Evolutionary conservation across 2,113 vertebrate genomes (phyloP), one percentile per base, ranked within the genome.

Genomic region (Carlito syrichta): DNA sequence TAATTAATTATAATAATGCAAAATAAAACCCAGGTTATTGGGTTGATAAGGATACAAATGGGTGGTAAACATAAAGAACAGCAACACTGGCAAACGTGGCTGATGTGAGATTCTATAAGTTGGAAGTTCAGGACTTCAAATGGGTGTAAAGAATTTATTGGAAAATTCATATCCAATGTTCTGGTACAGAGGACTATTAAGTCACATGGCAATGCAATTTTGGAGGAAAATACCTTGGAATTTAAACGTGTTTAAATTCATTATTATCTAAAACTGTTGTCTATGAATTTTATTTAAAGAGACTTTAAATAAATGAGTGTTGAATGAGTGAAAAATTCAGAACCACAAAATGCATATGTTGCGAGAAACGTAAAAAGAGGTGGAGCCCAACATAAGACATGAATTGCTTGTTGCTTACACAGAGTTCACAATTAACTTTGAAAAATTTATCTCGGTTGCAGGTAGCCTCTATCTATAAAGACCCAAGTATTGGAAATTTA

Each of bases 391-490:
- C 22, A 0, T 96, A 66, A 90, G 86, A 97, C 77, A 60, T 97
- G 85, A 97, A 87, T 98, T 89, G 74, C 89, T 95, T n/a, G n/a
- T 96, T 98, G 71, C 60, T 98, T 98, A 90, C 66, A 89, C 89
- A 45, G 97, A 96, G 76, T 73, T 96, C 87, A 95, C 63, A 81
- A 97, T 85, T 98, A 98, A 98, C 97, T 96, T 89, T 91, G 92
- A 95, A 97, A 84, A 95, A 93, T 94, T 98, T 98, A 87, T 98
- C 96, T 98, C 86, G 97, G 69, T 98, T 98, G 94, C 98, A 99
- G 99, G 99, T 99, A 97, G 99, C 99, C 94, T 99, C 99, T 94
- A 99, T 99, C 98, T 99, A 99, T 99, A 99, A 99, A 98, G 99
- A 99, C 91, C 99, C 99, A 98, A 99, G 99, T 98, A 99, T 99